Evolutionary conservation across 2,888 invertebrate species (phyloP), one percentile per base, ranked within the genome.

Genomic region (Polymixis lichenea): DNA sequence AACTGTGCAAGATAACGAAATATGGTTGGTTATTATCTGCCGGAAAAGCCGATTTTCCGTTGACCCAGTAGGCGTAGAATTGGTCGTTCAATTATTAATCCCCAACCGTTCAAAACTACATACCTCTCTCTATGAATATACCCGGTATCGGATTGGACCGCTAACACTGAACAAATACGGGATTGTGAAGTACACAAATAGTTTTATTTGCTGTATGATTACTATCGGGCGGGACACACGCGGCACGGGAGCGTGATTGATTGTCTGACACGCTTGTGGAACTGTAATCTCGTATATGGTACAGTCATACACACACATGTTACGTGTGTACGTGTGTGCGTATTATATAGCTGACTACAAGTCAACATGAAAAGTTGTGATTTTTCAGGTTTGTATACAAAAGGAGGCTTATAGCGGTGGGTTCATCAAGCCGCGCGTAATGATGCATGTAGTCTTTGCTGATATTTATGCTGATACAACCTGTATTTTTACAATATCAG

Each of bases 251-350:
- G 72, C 82, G 78, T 85, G 83, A 84, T 84, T 84, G 84, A 84
- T 84, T 84, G 85, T 71, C 73, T 82, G 82, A 85, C 85, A 79
- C 84, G 84, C 61, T 85, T 82, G 85, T 78, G 82, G 61, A 75
- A 73, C 75, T 82, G 72, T 78, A 78, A 84, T 83, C 84, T 83
- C 65, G 78, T 81, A 28, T 77, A 56, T 65, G 61, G 61, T 61
- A 81, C 61, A 58, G 64, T 62, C 58, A 62, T 32, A 51, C 64
- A 61, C 53, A 66, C 71, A 74, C 49, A 64, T 55, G 28, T 15
- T 65, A 11, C 38, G 22, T 55, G 15, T 55, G 15, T 68, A 51
- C 28, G 60, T 62, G 25, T 53, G 56, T 69, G 43, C 28, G 46
- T 64, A 53, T 60, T 38, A n/a, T 78, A 32, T 65, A 62, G 61